Evolutionary conservation across 1,140 invertebrate genomes (phyloP), one percentile per base, ranked within the genome.

Genomic region (Drosophila sechellia): DNA sequence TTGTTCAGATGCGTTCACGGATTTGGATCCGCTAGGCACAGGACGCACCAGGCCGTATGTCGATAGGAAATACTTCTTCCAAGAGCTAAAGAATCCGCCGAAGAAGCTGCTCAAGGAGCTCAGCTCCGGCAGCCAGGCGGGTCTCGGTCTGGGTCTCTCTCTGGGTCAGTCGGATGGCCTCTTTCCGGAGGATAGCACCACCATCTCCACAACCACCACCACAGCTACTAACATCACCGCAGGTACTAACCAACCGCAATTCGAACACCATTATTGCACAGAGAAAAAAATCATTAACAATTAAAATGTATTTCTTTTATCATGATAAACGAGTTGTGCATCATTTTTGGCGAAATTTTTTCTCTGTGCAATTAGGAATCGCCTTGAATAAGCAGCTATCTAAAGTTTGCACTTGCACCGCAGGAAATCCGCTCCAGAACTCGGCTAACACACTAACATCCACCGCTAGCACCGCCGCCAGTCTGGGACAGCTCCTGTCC

Each of bases 31-130:
- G 56, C 93, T 98, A 85, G 97, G 97, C 87, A 97, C 96, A 73
- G 97, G 97, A 79, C 94, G 96, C 91, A 97, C 95, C 93, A 96
- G 96, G 93, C 97, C 97, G 46, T 98, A 97, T 93, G 95, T 98
- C 80, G 97, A 98, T 94, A 97, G 97, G 93, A 98, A 98, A 94
- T 96, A 97, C 92, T 98, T 98, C 93, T 98, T 98, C 94, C 96
- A 97, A 93, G 96, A 98, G 87, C 94, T 98, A 69, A 98, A 98
- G 94, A 98, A 98, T 93, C 97, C 97, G 69, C 96, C 97, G 55
- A 97, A 97, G 93, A 97, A 97, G 93, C 95, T 96, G 17, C 94
- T 97, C 46, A 98, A 97, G 93, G 97, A 97, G 92, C 93, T 98
- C 80, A 90, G 91, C 70, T 71, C 65, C 64, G 68, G 68, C 53